Conservation (phyloP, 2,888 invertebrate genomes). For the Luperina nickerlii region DNA sequence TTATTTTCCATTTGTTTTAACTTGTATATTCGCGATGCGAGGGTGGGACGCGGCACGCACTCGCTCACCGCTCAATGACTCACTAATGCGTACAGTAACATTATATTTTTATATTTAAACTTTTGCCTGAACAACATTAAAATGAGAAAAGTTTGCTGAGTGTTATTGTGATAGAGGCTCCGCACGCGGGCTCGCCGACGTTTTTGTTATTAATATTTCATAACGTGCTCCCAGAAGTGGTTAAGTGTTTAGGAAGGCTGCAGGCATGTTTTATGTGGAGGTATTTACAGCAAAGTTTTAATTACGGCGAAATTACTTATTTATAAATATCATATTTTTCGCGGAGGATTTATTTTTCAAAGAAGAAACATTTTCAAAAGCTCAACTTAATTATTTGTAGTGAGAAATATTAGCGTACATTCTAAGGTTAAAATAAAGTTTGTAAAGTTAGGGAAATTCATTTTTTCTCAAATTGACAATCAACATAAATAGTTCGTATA, state of each 20-base stretch:
- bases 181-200: slow-evolving; percentile 46
- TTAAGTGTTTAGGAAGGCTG: slow-evolving; percentile 55
- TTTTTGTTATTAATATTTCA: slow-evolving; percentile 65
- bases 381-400: slow-evolving; percentile 1
- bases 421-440: background rate
- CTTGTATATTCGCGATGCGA: slow-evolving; percentile 87
- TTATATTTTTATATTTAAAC: slow-evolving; percentile 90
- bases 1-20: slow-evolving; percentile 90
- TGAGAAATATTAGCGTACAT: background rate
- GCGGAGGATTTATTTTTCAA: background rate
- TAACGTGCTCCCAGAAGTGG: slow-evolving; percentile 53
- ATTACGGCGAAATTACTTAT: slow-evolving; percentile 9
- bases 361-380: background rate
- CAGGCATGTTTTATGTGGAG: slow-evolving; percentile 40
- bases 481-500: background rate
- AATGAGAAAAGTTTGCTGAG: slow-evolving; percentile 88
- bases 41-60: slow-evolving; percentile 85
- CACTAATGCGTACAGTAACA: slow-evolving; percentile 89
- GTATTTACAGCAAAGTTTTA: slow-evolving; percentile 22
- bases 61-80: slow-evolving; percentile 85
- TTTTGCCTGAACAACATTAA: slow-evolving; percentile 88
- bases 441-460: background rate
- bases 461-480: background rate
- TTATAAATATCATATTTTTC: slow-evolving; percentile 2
- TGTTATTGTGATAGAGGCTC: slow-evolving; percentile 78